Evolutionary conservation across 2,888 invertebrate genomes (phyloP).

Genomic region (Hypena proboscidalis): DNA sequence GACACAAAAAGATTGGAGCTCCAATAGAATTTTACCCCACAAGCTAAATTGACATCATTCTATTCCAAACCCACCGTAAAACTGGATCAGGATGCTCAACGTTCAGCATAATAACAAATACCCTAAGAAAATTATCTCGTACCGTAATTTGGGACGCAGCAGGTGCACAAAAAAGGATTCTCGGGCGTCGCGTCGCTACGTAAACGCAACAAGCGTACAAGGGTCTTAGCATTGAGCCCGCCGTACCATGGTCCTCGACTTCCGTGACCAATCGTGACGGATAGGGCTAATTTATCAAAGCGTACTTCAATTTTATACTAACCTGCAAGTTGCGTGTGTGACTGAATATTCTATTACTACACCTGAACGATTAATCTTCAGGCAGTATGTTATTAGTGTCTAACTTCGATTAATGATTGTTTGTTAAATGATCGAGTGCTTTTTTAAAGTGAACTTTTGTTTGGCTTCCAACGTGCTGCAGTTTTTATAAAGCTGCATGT

Average conservation of each 20-base stretch:
- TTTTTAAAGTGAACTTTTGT: conserved; percentile 46
- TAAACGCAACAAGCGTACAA: conserved; percentile 47
- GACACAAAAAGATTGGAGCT: no score
- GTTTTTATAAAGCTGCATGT: neutral
- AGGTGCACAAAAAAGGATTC: conserved; percentile 28
- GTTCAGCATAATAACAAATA: conserved; percentile 29
- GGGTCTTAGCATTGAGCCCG: conserved; percentile 36
- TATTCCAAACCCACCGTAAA: no score
- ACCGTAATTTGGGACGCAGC: conserved; percentile 39
- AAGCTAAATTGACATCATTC: no score
- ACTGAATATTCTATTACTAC: conserved; percentile 81
- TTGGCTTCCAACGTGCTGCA: conserved; percentile 3
- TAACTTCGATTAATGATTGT: conserved; percentile 79
- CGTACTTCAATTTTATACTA: conserved; percentile 80
- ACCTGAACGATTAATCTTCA: conserved; percentile 76
- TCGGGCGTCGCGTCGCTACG: conserved; percentile 25
- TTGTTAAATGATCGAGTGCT: conserved; percentile 69
- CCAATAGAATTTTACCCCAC: conserved; percentile 12
- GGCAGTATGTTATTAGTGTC: conserved; percentile 72
- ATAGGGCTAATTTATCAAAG: conserved; percentile 81
- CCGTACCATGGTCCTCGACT: conserved; percentile 53
- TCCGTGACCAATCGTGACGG: conserved; percentile 83
- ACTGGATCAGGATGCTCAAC: conserved; percentile 2
- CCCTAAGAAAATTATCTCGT: conserved; percentile 35
- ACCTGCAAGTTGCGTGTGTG: conserved; percentile 79